Evolutionary conservation across 1,140 invertebrate genomes (phyloP).

Genomic region (Mizuhopecten yessoensis): DNA sequence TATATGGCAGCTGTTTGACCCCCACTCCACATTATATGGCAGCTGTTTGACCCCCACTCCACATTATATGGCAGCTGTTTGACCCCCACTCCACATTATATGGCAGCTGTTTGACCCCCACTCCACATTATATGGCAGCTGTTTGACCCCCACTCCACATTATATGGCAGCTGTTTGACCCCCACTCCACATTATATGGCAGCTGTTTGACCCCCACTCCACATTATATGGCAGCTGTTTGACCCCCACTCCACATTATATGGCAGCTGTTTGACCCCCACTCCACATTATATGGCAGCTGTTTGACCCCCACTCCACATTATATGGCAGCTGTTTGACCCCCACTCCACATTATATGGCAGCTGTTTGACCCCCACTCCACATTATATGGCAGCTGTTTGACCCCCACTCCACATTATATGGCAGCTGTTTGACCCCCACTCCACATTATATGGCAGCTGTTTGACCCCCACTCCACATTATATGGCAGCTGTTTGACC

Average conservation of each 20-base stretch:
- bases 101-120: constrained; percentile 19
- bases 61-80: constrained; percentile 10
- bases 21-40: too few species aligned
- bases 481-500: constrained; percentile 10
- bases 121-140: constrained; percentile 20
- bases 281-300: constrained; percentile 20
- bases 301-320: too few species aligned
- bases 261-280: constrained; percentile 19
- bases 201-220: too few species aligned
- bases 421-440: constrained; percentile 19
- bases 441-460: constrained; percentile 20
- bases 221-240: constrained; percentile 10
- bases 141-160: too few species aligned
- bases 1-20: constrained; percentile 10
- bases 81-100: too few species aligned
- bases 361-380: too few species aligned
- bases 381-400: constrained; percentile 10
- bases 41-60: too few species aligned
- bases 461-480: too few species aligned
- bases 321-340: constrained; percentile 10
- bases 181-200: too few species aligned
- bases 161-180: constrained; percentile 10
- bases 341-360: too few species aligned
- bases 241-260: too few species aligned
- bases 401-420: too few species aligned